Percentiles rank a stretch among this genome's conserved stretches.
phyloP scores from a whole-genome alignment of 2,113 vertebrate genomes.

The Phainopepla nitens region DNA sequence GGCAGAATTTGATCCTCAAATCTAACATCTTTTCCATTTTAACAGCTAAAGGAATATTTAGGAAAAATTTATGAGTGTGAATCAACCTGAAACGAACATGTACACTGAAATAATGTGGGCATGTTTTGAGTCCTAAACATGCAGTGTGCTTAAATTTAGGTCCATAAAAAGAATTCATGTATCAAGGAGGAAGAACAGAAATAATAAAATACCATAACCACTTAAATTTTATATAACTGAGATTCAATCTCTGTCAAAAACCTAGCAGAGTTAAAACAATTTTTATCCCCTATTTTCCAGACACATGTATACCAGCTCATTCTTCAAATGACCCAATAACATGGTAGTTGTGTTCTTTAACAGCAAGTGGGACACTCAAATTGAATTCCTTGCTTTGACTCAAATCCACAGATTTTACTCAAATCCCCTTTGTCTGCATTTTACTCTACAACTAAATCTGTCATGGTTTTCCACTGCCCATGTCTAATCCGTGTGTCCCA shows the following conservation, averaged over 20 bases:
- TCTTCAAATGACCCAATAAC: background rate
- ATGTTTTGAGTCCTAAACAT: background rate
- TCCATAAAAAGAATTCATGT: background rate
- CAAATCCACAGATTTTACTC: background rate
- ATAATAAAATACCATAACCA: background rate
- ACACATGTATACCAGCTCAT: background rate
- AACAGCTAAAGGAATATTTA: background rate
- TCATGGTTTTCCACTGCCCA: fast-evolving
- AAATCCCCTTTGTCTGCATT: background rate
- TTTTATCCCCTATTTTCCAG: background rate
- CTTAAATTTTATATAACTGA: background rate
- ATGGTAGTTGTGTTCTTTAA: background rate
- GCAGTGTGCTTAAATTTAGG: background rate
- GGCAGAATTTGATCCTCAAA: background rate
- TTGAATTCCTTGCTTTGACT: background rate
- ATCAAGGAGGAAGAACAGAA: background rate
- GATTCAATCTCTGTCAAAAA: background rate
- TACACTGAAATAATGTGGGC: background rate
- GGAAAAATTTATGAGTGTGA: background rate
- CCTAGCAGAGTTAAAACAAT: background rate
- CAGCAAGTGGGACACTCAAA: background rate
- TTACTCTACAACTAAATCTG: background rate
- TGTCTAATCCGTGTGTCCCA: background rate
- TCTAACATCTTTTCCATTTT: background rate
- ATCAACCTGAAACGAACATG: background rate